Percentiles rank a stretch among this genome's conserved stretches.
Conservation (phyloP, 2,113 vertebrate genomes). For the Pelodiscus sinensis region DNA sequence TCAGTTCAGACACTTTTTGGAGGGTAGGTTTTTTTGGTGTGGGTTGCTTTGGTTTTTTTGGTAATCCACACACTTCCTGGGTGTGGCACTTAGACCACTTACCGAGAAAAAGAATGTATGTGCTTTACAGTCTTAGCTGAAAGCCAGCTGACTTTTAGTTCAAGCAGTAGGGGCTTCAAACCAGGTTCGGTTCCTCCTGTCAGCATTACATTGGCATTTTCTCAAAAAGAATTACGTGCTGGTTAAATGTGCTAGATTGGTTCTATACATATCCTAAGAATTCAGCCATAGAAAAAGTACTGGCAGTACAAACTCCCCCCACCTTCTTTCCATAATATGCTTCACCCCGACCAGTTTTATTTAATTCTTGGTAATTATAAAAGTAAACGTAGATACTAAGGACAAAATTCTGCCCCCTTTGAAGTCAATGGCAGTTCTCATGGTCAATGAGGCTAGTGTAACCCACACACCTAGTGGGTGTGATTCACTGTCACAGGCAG, state of each 20-base stretch:
- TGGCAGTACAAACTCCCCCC: accelerated
- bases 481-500: too few relatives aligned
- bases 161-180: too few relatives aligned
- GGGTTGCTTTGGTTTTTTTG: too few relatives aligned
- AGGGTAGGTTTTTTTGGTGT: accelerated
- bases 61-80: too few relatives aligned
- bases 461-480: too few relatives aligned
- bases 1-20: not conserved
- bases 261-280: not conserved
- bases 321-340: accelerated
- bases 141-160: too few relatives aligned
- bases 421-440: not conserved
- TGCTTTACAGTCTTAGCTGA: too few relatives aligned
- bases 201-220: not conserved
- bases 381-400: accelerated
- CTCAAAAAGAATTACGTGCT: accelerated
- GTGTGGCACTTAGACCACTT: too few relatives aligned
- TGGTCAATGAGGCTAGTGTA: not conserved
- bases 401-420: not conserved
- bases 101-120: too few relatives aligned
- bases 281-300: not conserved
- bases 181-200: too few relatives aligned
- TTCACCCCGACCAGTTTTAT: not conserved
- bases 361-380: not conserved
- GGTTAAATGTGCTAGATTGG: accelerated